Evolutionary conservation across 2,888 invertebrate species (phyloP), one percentile per base, ranked within the genome.

Genomic region (Lasioglossum pauxillum): DNA sequence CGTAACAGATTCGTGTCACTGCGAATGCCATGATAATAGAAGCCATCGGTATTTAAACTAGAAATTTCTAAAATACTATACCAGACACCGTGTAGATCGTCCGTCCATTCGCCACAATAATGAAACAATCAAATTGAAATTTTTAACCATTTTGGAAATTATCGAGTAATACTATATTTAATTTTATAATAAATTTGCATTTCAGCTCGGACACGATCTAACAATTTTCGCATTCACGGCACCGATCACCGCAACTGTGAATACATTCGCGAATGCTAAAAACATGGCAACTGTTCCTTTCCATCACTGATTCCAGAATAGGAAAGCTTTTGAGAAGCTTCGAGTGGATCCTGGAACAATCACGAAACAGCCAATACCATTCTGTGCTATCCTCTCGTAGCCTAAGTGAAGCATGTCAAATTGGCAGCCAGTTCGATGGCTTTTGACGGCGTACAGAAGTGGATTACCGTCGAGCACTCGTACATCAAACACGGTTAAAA

Each of bases 351-450:
- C 41, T 38, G n/a, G 75, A 79, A 73, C 72, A 74, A 85, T 83
- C 75, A 67, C 71, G 83, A 83, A 83, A 78, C 78, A 78, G 75
- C n/a, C 84, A 72, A 84, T 84, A 83, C 69, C 84, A 75, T 72
- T 67, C 75, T 23, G 60, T 5, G 8, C 35, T 67, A 35, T 64
- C 71, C 64, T 41, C 83, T 84, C 72, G 19, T 53, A 46, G 23
- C 71, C 78, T 44, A 64, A 75, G 60, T 72, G 60, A 64, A 78
- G 75, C 84, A 72, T 78, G 83, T 78, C 78, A 78, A 78, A 83
- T 78, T 84, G 75, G 53, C 83, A 83, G 75, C 49, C 53, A 14
- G 44, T 64, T 75, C 84, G 78, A 75, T 75, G 78, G 83, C 75
- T 72, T 84, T 83, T 78, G 75, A 84, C 75, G 72, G 64, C 1